Evolutionary conservation across 2,113 vertebrate species (phyloP).

Genomic region (Brachyhypopomus gauderio): DNA sequence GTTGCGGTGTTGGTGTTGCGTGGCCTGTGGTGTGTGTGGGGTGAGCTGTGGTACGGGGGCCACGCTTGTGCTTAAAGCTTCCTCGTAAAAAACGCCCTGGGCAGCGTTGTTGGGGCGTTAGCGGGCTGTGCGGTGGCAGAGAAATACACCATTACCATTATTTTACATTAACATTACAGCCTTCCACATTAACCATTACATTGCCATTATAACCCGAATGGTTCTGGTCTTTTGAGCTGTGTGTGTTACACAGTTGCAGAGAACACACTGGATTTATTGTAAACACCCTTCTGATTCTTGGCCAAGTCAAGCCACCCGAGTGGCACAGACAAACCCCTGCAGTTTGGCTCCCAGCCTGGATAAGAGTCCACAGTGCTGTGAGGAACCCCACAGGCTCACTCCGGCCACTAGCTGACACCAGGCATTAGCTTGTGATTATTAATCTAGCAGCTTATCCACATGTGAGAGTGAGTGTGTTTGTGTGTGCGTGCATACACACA

Average conservation of each 20-base stretch:
- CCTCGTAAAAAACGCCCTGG: neutral
- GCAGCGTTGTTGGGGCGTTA: neutral
- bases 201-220: too few relatives aligned
- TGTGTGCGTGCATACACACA: slow-evolving; percentile 9
- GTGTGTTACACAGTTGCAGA: slow-evolving; percentile 52
- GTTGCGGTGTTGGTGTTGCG: slow-evolving; percentile 27
- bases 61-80: neutral
- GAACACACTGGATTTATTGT: slow-evolving; percentile 64
- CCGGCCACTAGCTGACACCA: neutral
- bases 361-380: neutral
- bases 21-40: slow-evolving; percentile 25
- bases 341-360: neutral
- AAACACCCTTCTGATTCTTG: slow-evolving; percentile 53
- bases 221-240: neutral
- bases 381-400: neutral
- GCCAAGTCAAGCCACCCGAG: too few relatives aligned
- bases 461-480: slow-evolving; percentile 24
- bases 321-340: neutral
- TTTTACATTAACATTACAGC: too few relatives aligned
- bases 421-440: neutral
- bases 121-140: too few relatives aligned
- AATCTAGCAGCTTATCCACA: neutral
- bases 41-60: neutral
- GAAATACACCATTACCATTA: too few relatives aligned
- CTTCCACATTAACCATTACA: too few relatives aligned